A percentile compares a stretch with the other conserved stretches of the same genome.
phyloP scores from a whole-genome alignment of 2,888 invertebrate species.

The Cheilosia urbana region DNA sequence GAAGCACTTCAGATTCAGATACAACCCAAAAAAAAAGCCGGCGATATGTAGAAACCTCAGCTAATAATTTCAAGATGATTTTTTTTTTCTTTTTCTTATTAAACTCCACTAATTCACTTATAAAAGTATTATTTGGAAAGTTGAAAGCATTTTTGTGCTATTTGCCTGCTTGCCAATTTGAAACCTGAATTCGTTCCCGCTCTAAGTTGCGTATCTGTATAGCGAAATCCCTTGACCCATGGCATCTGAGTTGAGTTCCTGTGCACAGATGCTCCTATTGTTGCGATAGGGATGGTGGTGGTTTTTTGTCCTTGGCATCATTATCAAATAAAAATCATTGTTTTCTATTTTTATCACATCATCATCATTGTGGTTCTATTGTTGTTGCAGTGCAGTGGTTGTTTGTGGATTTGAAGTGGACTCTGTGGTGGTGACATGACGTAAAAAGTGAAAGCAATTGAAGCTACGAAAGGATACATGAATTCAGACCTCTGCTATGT shows the following conservation, averaged over 20 bases:
- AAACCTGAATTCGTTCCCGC: not conserved
- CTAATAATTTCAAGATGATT: constrained; percentile 40
- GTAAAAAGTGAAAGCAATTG: constrained; percentile 60
- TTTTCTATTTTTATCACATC: constrained; percentile 67
- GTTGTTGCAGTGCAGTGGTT: constrained; percentile 35
- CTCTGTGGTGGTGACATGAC: constrained; percentile 36
- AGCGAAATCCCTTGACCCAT: not conserved
- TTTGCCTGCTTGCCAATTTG: constrained; percentile 36
- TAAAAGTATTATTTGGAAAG: constrained; percentile 34
- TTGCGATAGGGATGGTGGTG: constrained; percentile 1
- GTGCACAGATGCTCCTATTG: constrained; percentile 13
- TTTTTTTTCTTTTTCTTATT: not conserved
- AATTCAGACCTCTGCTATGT: constrained; percentile 6
- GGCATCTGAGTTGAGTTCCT: constrained; percentile 32
- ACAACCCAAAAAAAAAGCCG: constrained; percentile 39
- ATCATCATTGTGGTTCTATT: constrained; percentile 48
- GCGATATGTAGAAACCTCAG: constrained; percentile 3
- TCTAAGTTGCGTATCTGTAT: not conserved
- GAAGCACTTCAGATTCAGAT: constrained; percentile 63
- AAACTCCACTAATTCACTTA: not conserved
- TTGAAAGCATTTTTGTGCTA: constrained; percentile 43
- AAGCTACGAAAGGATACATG: constrained; percentile 3
- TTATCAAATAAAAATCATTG: constrained; percentile 72
- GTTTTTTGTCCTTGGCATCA: constrained; percentile 61
- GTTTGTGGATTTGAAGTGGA: constrained; percentile 47